These are phyloP conservation scores for Antennarius striatus DNA, from an alignment of 2,113 vertebrate species.

Conservation along the genomic window DNA sequence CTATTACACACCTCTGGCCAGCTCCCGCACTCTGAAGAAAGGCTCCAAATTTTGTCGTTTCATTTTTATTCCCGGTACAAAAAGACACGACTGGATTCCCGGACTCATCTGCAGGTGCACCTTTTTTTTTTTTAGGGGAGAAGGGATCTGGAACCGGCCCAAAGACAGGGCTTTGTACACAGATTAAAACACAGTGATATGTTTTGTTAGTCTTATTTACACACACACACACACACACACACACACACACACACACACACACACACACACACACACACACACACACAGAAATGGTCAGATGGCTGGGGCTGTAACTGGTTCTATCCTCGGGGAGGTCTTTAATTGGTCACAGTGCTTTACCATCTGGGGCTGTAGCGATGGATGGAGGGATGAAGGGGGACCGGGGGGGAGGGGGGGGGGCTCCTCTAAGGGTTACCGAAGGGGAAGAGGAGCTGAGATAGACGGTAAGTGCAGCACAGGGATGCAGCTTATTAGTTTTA, in stretches of 20 bases:
- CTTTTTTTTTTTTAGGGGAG: slow-evolving; percentile 6
- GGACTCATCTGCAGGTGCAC: slow-evolving; percentile 13
- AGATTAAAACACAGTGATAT: slow-evolving; percentile 59
- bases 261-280: slow-evolving; percentile 12
- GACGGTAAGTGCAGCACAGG: slow-evolving; percentile 28
- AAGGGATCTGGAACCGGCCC: slow-evolving; percentile 20
- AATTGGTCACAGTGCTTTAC: slow-evolving; percentile 79
- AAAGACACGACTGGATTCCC: slow-evolving; percentile 16
- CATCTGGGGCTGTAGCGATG: slow-evolving; percentile 72
- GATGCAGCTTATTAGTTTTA: slow-evolving; percentile 59
- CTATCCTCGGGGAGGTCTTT: slow-evolving; percentile 75
- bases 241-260: slow-evolving; percentile 12
- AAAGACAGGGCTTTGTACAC: slow-evolving; percentile 50
- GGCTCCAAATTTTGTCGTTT: slow-evolving; percentile 12
- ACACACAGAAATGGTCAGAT: slow-evolving; percentile 65
- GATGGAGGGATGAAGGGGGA: slow-evolving; percentile 23
- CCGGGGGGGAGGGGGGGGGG: slow-evolving; percentile 56
- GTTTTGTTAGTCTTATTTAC: slow-evolving; percentile 33
- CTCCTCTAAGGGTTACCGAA: slow-evolving; percentile 41
- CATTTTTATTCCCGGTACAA: slow-evolving; percentile 19
- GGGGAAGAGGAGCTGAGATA: not conserved
- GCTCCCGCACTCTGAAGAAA: slow-evolving; percentile 6
- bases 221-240: slow-evolving; percentile 25
- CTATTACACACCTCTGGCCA: slow-evolving; percentile 43
- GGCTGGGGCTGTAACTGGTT: slow-evolving; percentile 69